Evolutionary conservation across 2,888 invertebrate species (phyloP), one percentile per base, ranked within the genome.

Genomic region (Oscheius sp.): DNA sequence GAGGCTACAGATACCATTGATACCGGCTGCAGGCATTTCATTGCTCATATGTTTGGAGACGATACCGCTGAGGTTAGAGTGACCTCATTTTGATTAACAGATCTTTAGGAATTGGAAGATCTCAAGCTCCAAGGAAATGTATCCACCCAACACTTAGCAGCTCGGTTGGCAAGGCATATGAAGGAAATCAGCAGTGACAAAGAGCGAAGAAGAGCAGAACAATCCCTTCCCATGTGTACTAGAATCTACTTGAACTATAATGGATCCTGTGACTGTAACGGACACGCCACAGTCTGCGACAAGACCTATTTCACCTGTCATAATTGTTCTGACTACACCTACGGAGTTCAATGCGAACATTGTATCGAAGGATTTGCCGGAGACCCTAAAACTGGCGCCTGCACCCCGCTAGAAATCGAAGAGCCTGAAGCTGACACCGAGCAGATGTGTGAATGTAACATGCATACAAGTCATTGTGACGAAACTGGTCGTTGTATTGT

Each of bases 261-360:
- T 35, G 78, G 78, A 45, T 69, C 69, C 5, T 82, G 82, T 45
- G 56, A 56, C 43, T 82, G 82, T 45, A 74, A 82, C 49, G 76
- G 76, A 0, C 68, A 77, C 6, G 55, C 82, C 1, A 41, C 58
- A 1, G 45, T 25, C 0, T 82, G 82, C 53, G 70, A 80, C 49
- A 58, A 53, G 13, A 55, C 93, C 0, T 94, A 94, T 2, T 97
- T 98, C n/a, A 94, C 94, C 87, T 98, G 98, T 90, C 90, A 95
- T 46, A 96, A 96, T 89, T 98, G 98, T 89, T 94, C 96, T 77
- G 94, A 95, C 89, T 95, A 95, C 86, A 96, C 96, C 0, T 95
- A 93, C 41, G 97, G 97, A 0, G 91, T 92, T 35, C 93, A 93
- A 87, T 98, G 97, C 88, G 96, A 96, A 79, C 58, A 45, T 27